Percentiles rank a stretch among this genome's conserved stretches.
These are phyloP conservation scores for Drosophila ezoana DNA, from an alignment of 2,888 invertebrate species.

Conservation along the genomic window DNA sequence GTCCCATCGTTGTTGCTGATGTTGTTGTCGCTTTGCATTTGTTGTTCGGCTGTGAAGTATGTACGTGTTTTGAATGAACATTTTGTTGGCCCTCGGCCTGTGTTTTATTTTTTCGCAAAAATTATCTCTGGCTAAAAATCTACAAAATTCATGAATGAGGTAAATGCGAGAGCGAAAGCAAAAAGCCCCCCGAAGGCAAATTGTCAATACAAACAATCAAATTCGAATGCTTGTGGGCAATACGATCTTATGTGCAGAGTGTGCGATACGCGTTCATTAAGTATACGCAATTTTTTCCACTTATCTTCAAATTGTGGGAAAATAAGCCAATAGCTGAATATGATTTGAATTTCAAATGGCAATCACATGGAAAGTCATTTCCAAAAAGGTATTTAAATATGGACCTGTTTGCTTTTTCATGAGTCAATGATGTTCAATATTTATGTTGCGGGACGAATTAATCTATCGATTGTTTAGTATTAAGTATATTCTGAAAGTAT, in stretches of 20 bases:
- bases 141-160: slow-evolving; percentile 75
- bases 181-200: slow-evolving; percentile 38
- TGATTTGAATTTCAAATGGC: too few species aligned
- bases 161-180: slow-evolving; percentile 41
- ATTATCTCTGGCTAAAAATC: slow-evolving; percentile 70
- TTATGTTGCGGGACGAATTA: too few species aligned
- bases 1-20: slow-evolving; percentile 27
- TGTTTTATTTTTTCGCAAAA: slow-evolving; percentile 60
- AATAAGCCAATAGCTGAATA: too few species aligned
- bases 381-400: too few species aligned
- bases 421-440: too few species aligned
- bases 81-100: slow-evolving; percentile 39
- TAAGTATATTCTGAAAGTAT: too few species aligned
- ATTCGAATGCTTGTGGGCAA: slow-evolving; percentile 18
- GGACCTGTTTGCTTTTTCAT: too few species aligned
- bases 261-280: background rate
- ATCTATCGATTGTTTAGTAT: too few species aligned
- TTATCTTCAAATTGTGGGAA: background rate
- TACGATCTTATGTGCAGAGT: slow-evolving; percentile 19
- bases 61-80: slow-evolving; percentile 74
- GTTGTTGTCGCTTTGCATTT: slow-evolving; percentile 58
- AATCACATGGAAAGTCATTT: too few species aligned
- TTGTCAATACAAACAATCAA: slow-evolving; percentile 51
- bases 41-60: slow-evolving; percentile 53
- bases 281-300: background rate